Conservation (phyloP, 2,888 invertebrate species). For the Mamestra brassicae region DNA sequence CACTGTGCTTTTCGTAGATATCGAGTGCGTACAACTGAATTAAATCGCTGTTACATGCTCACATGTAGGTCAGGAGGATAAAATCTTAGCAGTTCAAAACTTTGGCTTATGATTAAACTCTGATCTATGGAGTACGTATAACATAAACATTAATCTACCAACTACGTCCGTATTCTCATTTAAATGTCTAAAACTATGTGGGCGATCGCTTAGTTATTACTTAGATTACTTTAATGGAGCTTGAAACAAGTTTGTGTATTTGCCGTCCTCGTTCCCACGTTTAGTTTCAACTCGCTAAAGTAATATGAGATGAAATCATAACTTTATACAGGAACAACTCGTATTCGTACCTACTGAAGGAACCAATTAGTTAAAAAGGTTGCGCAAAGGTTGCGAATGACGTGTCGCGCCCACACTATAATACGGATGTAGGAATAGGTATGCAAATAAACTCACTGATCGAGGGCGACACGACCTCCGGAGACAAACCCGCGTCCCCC, state of each 20-base stretch:
- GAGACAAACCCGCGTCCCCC: constrained; percentile 82
- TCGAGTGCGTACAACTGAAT: constrained; percentile 23
- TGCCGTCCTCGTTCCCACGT: constrained; percentile 46
- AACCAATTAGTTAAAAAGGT: constrained; percentile 74
- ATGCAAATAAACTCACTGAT: constrained; percentile 88
- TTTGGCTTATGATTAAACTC: not conserved
- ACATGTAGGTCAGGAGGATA: constrained; percentile 23
- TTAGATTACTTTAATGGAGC: constrained; percentile 52
- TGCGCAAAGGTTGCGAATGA: constrained; percentile 79
- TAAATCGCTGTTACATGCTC: constrained; percentile 12
- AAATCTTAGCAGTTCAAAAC: not conserved
- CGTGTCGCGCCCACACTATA: constrained; percentile 87
- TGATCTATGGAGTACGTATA: not conserved
- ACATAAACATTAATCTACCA: constrained; percentile 10
- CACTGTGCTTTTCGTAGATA: constrained; percentile 23
- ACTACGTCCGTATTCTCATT: constrained; percentile 14
- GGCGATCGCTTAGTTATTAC: constrained; percentile 49
- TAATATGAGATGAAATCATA: constrained; percentile 29
- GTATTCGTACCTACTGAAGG: constrained; percentile 19
- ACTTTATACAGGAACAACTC: constrained; percentile 16
- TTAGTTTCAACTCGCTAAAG: constrained; percentile 23
- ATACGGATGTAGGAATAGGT: constrained; percentile 81
- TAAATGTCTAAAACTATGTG: constrained; percentile 26
- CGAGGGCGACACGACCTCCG: constrained; percentile 82
- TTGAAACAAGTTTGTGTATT: constrained; percentile 51